Base-by-base conservation (phyloP, 2,888 invertebrate species). In the Ophion ellenae region DNA sequence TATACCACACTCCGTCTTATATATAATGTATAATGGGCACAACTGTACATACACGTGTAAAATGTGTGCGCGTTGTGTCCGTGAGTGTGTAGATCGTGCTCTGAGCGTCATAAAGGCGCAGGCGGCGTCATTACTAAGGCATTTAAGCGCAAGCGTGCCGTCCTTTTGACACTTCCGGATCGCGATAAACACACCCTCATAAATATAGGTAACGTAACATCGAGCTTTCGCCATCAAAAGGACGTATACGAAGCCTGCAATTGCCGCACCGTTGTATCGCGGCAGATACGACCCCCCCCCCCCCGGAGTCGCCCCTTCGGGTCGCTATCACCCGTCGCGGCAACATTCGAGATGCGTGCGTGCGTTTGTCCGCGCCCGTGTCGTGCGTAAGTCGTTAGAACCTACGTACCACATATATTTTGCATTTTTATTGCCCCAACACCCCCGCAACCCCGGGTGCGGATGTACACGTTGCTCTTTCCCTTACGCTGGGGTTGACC, bases 381-480 rank as follows among this genome's bases (percentile, higher is more conserved):
- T 83, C 86, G 87, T 88, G 87, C 89, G 90, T 90, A 89, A 88
- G 89, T 87, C 88, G 90, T 89, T 89, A 88, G 88, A 88, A 79
- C 77, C 76, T 86, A 83, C 85, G 88, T 89, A 53, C 5, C 17
- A 14, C 89, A 89, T 91, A 90, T 90, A 91, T 91, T 92, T 91
- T 92, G 90, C 92, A 92, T 92, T 92, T 92, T 92, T 92, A 91
- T 91, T 90, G 90, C 90, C 89, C 87, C 86, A 84, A 81, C 88
- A 40, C 6, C 7, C 7, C 17, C 53, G 86, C 89, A 87, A 86
- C 86, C 88, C 89, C 88, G 88, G 86, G 81, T 82, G 81, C 40
- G 76, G 80, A 77, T 61, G 61, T 77, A 86, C 63, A 53, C 53
- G 47, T 36, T 47, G 24, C 40, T 70, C 75, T 47, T 36, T 75